Base-by-base conservation (phyloP, 2,113 vertebrate species). In the Mormoops blainvillei region DNA sequence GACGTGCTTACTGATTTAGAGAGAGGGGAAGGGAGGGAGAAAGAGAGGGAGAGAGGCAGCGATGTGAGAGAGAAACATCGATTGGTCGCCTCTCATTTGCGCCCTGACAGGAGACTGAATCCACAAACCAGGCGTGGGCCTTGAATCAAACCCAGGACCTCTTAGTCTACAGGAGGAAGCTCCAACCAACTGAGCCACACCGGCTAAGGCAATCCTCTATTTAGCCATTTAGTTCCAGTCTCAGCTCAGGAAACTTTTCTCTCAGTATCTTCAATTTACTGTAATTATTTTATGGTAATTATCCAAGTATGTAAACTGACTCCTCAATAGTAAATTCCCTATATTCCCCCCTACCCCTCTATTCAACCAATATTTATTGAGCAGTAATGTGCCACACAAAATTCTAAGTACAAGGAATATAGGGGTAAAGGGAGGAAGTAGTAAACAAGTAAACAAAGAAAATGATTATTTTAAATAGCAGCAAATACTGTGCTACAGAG, bases 401-500 rank as follows among this genome's bases (percentile, higher is more conserved):
- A 36, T 74, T 87, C 41, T 71, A 52, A 56, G 58, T 24, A 52
- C 36, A 68, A 82, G 13, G 41, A 86, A 86, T 38, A 70, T 45
- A 80, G 20, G 3, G 4, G 3, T 18, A 15, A 71, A 80, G 48
- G 18, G 20, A 84, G 12, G 24, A 92, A 77, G 65, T 18, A 65
- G 20, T 41, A 87, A 88, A 63, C 36, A 91, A 94, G 10, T 61
- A 18, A 78, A 73, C 22, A 85, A 58, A 58, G 19, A 36, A 50
- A 45, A 1, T 5, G 10, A 54, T 58, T 31, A 20, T 73, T 83
- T 85, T 36, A 54, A 67, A 33, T 14, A 41, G 20, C 14, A 9
- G 0, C 26, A 89, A 16, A 16, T 10, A 26, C 28, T 63, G 0
- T 31, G 18, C 31, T 56, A 11, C 0, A n/a, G 43, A n/a, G 19